Evolutionary conservation across 92 coral and sea anemone species (phyloP).

Genomic region (Porites lobata): DNA sequence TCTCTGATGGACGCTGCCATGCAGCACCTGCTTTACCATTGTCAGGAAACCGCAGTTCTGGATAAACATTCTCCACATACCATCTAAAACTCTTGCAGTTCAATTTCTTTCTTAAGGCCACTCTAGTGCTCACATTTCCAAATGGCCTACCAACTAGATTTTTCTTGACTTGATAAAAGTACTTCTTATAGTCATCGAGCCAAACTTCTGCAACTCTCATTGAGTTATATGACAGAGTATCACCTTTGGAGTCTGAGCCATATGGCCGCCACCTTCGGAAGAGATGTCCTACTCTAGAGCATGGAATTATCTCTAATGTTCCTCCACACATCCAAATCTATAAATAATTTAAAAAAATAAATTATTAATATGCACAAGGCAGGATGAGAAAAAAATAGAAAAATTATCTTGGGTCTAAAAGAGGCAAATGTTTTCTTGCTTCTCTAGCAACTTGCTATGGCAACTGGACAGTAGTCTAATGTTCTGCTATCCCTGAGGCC

Average conservation of each 20-base stretch:
- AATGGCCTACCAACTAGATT: slow-evolving; percentile 73
- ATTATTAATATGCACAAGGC: too few relatives aligned
- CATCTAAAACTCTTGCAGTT: slow-evolving; percentile 91
- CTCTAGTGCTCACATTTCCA: slow-evolving; percentile 86
- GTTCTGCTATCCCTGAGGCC: too few relatives aligned
- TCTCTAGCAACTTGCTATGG: too few relatives aligned
- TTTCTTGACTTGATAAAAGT: slow-evolving; percentile 78
- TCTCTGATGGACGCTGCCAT: slow-evolving; percentile 60
- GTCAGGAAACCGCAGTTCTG: slow-evolving; percentile 85
- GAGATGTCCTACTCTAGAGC: slow-evolving; percentile 96
- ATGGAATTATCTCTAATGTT: slow-evolving; percentile 86
- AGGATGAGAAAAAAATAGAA: too few relatives aligned
- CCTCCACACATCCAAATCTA: slow-evolving; percentile 99
- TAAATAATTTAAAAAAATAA: too few relatives aligned
- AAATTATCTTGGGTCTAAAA: too few relatives aligned
- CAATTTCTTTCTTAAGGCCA: slow-evolving; percentile 78
- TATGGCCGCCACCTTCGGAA: slow-evolving; percentile 94
- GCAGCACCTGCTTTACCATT: slow-evolving; percentile 45
- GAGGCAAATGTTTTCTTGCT: too few relatives aligned
- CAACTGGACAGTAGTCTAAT: too few relatives aligned
- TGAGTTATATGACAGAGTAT: slow-evolving; percentile 91
- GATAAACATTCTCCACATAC: slow-evolving; percentile 88
- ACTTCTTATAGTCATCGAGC: slow-evolving; percentile 93
- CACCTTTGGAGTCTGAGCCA: slow-evolving; percentile 86
- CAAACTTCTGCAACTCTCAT: slow-evolving; percentile 99